Conservation (phyloP, 2,888 invertebrate species). For the Tipula unca region DNA sequence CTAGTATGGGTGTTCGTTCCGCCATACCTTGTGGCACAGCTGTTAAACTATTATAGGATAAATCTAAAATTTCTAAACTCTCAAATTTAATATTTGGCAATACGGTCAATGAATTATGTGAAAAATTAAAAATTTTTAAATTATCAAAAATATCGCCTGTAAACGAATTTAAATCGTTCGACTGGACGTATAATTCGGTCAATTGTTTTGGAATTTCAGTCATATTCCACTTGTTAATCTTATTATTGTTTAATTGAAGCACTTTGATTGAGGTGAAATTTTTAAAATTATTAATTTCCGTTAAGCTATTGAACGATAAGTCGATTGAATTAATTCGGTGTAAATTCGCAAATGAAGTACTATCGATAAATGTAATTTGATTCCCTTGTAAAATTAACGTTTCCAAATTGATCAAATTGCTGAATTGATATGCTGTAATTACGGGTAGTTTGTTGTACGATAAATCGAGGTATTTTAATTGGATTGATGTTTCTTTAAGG, state of each 20-base stretch:
- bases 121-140: constrained; percentile 22
- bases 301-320: constrained; percentile 23
- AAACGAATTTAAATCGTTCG: constrained; percentile 10
- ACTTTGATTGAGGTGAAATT: constrained; percentile 20
- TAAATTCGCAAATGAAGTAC: constrained; percentile 22
- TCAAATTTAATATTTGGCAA: constrained; percentile 21
- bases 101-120: constrained; percentile 19
- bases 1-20: constrained; percentile 14
- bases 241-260: constrained; percentile 21
- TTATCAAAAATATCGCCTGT: not conserved
- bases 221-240: constrained; percentile 23
- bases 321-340: constrained; percentile 21
- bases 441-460: constrained; percentile 23
- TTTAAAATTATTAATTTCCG: not conserved
- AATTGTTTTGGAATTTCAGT: constrained; percentile 20
- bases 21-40: constrained; percentile 22
- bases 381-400: constrained; percentile 23
- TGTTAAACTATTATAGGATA: constrained; percentile 22
- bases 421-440: constrained; percentile 21
- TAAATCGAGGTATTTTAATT: constrained; percentile 21
- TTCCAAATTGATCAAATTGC: constrained; percentile 22
- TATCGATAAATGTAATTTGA: constrained; percentile 22
- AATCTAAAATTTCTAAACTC: constrained; percentile 21
- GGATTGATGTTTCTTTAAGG: not conserved
- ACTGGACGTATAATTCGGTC: constrained; percentile 21